Conservation (phyloP, 2,888 invertebrate species). For the Heliconius hortense region DNA sequence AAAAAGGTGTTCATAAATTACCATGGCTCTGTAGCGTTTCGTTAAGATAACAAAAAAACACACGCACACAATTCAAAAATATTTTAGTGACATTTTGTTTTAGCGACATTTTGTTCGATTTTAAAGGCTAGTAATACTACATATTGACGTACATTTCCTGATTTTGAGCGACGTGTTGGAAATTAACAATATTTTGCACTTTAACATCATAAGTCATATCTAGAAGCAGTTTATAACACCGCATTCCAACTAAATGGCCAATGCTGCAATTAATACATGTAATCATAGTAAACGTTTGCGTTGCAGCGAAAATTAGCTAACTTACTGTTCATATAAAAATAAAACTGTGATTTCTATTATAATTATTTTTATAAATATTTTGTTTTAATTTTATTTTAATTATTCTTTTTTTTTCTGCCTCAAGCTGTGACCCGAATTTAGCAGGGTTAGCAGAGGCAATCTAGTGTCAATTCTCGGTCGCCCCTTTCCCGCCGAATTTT, state of each 20-base stretch:
- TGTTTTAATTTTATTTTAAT: neutral
- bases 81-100: neutral
- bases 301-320: slow-evolving; percentile 33
- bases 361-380: neutral
- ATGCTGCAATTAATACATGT: slow-evolving; percentile 41
- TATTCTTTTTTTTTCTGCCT: neutral
- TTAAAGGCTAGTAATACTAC: neutral
- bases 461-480: too few species aligned
- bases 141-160: slow-evolving; percentile 38
- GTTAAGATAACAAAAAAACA: neutral
- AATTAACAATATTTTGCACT: slow-evolving; percentile 42
- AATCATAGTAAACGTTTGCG: slow-evolving; percentile 40
- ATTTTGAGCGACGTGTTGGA: slow-evolving; percentile 36
- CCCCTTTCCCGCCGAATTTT: too few species aligned
- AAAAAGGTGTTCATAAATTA: too few species aligned
- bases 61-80: neutral
- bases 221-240: slow-evolving; percentile 40
- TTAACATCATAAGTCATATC: slow-evolving; percentile 44
- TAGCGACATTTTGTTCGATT: too few species aligned
- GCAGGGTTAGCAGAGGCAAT: too few species aligned
- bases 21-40: too few species aligned
- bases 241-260: slow-evolving; percentile 43
- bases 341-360: slow-evolving; percentile 13
- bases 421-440: too few species aligned
- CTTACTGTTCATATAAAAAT: slow-evolving; percentile 26